Evolutionary conservation across 2,113 vertebrate species (phyloP).

Genomic region (Hirundichthys speculiger): DNA sequence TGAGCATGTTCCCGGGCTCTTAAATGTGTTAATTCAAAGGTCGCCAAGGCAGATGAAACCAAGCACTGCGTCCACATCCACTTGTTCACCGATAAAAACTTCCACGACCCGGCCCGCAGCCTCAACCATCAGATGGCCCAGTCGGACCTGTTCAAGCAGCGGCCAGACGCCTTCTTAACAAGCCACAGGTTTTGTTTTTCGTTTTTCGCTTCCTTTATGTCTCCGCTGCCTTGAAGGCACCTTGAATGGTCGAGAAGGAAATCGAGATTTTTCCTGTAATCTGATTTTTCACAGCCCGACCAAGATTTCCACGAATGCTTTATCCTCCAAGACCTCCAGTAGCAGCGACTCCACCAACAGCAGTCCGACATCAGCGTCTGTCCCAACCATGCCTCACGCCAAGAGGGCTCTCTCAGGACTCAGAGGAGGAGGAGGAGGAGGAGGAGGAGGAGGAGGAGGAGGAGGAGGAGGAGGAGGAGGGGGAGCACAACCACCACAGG

Average conservation of each 20-base stretch:
- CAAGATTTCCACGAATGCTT: slow-evolving; percentile 45
- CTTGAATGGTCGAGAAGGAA: neutral
- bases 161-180: slow-evolving; percentile 90
- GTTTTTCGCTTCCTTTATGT: neutral
- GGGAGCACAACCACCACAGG: slow-evolving; percentile 11
- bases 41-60: slow-evolving; percentile 85
- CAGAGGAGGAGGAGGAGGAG: neutral
- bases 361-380: slow-evolving; percentile 39
- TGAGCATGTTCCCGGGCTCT: no score
- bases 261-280: neutral
- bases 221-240: neutral
- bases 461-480: neutral
- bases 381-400: slow-evolving; percentile 45
- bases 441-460: no score
- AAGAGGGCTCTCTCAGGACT: slow-evolving; percentile 46
- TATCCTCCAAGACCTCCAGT: slow-evolving; percentile 29
- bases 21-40: slow-evolving; percentile 67
- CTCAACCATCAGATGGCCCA: slow-evolving; percentile 89
- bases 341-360: slow-evolving; percentile 35
- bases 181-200: slow-evolving; percentile 67
- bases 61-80: slow-evolving; percentile 85
- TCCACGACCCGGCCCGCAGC: slow-evolving; percentile 83
- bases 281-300: slow-evolving; percentile 37
- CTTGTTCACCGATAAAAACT: slow-evolving; percentile 90
- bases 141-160: slow-evolving; percentile 90